Evolutionary conservation across 1,140 invertebrate species (phyloP).

Genomic region (Papilio glaucus): DNA sequence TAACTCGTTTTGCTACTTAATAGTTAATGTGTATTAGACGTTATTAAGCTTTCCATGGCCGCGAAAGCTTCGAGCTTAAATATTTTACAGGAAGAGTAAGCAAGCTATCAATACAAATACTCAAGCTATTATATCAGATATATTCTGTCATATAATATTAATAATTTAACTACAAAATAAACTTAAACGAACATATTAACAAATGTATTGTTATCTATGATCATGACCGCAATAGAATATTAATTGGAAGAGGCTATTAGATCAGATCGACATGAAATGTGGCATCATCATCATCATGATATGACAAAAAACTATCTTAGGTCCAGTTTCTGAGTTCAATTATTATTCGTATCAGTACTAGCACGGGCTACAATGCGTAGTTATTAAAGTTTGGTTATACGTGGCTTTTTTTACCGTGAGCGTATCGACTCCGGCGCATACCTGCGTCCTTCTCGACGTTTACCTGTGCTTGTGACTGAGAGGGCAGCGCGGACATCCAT

Average conservation of each 20-base stretch:
- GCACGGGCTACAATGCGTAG: conserved; percentile 68
- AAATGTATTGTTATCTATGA: background rate
- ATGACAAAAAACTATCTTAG: conserved; percentile 51
- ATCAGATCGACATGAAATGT: conserved; percentile 46
- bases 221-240: background rate
- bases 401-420: conserved; percentile 60
- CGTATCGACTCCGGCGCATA: conserved; percentile 63
- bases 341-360: conserved; percentile 62
- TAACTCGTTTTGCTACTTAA: conserved; percentile 10
- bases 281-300: conserved; percentile 34
- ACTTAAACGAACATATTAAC: too few species aligned
- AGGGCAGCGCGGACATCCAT: conserved; percentile 57
- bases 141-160: too few species aligned
- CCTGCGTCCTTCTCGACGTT: conserved; percentile 72
- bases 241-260: conserved; percentile 37
- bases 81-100: background rate
- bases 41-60: background rate
- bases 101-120: too few species aligned
- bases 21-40: conserved; percentile 10
- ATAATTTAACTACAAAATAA: background rate
- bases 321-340: conserved; percentile 61
- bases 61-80: background rate
- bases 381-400: conserved; percentile 73
- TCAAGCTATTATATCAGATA: too few species aligned
- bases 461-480: conserved; percentile 69